A percentile compares a stretch with the other conserved stretches of the same genome.
Conservation (phyloP, 1,140 invertebrate species). For the Drosophila albomicans region DNA sequence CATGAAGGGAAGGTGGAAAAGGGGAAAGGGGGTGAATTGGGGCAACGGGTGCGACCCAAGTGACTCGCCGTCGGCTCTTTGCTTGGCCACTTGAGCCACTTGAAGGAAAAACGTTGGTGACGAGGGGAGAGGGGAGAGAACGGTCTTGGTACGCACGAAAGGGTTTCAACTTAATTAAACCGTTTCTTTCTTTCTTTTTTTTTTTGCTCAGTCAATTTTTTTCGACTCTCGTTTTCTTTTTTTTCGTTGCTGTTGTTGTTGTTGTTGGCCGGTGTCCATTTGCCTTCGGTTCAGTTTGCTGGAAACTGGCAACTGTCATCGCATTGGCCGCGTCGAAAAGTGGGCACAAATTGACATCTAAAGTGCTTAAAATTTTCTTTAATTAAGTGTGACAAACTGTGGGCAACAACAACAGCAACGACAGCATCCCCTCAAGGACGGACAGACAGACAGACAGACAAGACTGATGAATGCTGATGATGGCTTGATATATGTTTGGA, state of each 20-base stretch:
- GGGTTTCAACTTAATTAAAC: conserved; percentile 85
- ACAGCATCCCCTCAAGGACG: neutral
- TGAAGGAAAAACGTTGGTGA: conserved; percentile 24
- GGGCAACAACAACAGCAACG: conserved; percentile 42
- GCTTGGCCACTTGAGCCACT: conserved; percentile 65
- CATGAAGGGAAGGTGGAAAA: neutral
- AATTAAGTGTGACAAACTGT: conserved; percentile 83
- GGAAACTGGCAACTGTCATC: conserved; percentile 73
- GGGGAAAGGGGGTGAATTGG: neutral
- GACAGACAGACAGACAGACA: too few relatives aligned
- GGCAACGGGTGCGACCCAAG: conserved; percentile 36
- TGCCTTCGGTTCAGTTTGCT: conserved; percentile 38
- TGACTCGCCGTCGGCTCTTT: conserved; percentile 43
- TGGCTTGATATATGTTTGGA: neutral
- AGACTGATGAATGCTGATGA: too few relatives aligned
- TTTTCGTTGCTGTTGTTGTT: conserved; percentile 29
- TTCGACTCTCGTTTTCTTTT: neutral
- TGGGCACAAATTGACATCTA: conserved; percentile 82
- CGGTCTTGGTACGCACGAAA: conserved; percentile 72
- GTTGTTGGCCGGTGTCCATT: conserved; percentile 4
- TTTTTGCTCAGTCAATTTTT: conserved; percentile 19
- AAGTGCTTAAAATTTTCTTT: conserved; percentile 84
- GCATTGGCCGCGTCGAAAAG: conserved; percentile 64
- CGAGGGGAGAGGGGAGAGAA: neutral
- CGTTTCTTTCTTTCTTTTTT: conserved; percentile 57